Evolutionary conservation across 2,888 invertebrate species (phyloP).

Genomic region (Priapulus caudatus): DNA sequence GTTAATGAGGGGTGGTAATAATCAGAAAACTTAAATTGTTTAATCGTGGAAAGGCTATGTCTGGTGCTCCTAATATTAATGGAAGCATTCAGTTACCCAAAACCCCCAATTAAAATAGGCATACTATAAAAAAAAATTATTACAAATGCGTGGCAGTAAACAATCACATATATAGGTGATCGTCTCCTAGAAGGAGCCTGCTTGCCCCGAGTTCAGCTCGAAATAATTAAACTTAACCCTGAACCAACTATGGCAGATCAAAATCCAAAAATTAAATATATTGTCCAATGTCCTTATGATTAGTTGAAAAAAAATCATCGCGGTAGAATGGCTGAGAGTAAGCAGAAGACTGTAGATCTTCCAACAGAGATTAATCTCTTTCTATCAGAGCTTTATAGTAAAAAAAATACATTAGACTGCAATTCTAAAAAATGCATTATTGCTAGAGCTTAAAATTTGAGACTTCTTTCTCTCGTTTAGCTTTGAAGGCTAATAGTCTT

Average conservation of each 20-base stretch:
- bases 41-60: conserved; percentile 69
- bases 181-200: conserved; percentile 56
- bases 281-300: conserved; percentile 61
- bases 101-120: conserved; percentile 51
- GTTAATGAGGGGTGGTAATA: conserved; percentile 56
- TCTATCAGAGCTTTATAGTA: no score
- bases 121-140: conserved; percentile 72
- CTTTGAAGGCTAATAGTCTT: no score
- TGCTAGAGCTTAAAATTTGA: no score
- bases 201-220: conserved; percentile 55
- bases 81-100: conserved; percentile 71
- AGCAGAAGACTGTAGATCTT: no score
- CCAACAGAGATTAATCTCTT: no score
- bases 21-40: conserved; percentile 74
- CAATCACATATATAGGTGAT: conserved; percentile 64
- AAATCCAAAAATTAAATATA: conserved; percentile 48
- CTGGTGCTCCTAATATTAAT: conserved; percentile 59
- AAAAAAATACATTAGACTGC: no score
- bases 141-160: conserved; percentile 65
- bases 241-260: conserved; percentile 59
- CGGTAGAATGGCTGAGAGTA: conserved; percentile 34
- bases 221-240: conserved; percentile 57
- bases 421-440: no score
- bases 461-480: no score
- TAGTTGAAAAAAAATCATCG: conserved; percentile 59